Percentiles rank a stretch among this genome's conserved stretches.
Evolutionary conservation across 2,113 vertebrate species (phyloP).

Genomic region (Microtus pennsylvanicus): DNA sequence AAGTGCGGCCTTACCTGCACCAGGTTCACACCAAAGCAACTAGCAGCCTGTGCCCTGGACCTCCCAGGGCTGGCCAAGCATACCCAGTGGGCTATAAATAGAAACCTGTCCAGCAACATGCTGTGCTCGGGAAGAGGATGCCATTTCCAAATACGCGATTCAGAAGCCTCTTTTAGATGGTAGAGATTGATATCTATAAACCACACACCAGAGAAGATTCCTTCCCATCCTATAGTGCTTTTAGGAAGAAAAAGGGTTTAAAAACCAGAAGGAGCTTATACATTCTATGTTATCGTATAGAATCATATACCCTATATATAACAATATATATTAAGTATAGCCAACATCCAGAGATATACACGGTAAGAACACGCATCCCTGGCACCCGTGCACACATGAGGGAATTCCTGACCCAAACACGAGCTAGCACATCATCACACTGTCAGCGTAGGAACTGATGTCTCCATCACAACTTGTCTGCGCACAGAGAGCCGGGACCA

Average conservation of each 20-base stretch:
- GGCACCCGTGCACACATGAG: neutral
- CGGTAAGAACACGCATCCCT: neutral
- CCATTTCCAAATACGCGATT: neutral
- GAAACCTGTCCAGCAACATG: conserved; percentile 76
- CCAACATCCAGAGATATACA: neutral
- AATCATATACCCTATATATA: too few relatives aligned
- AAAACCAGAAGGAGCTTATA: neutral
- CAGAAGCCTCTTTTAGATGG: conserved; percentile 50
- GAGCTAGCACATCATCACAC: neutral
- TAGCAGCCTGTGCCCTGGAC: neutral
- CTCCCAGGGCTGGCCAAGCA: conserved; percentile 29
- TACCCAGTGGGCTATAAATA: conserved; percentile 57
- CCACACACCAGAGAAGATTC: neutral
- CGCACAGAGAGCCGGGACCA: neutral
- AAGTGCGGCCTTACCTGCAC: conserved; percentile 49
- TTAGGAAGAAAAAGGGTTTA: conserved; percentile 38
- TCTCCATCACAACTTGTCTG: neutral
- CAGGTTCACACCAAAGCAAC: conserved; percentile 29
- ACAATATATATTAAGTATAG: conserved; percentile 19
- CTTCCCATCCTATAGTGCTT: neutral
- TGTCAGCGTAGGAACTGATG: neutral
- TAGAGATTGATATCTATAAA: neutral
- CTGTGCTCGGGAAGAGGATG: conserved; percentile 37
- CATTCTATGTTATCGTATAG: neutral
- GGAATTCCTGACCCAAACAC: neutral